Percentiles rank a stretch among this genome's conserved stretches.
These are phyloP conservation scores for Aporophyla lueneburgensis DNA, from an alignment of 2,888 invertebrate genomes.

Conservation along the genomic window DNA sequence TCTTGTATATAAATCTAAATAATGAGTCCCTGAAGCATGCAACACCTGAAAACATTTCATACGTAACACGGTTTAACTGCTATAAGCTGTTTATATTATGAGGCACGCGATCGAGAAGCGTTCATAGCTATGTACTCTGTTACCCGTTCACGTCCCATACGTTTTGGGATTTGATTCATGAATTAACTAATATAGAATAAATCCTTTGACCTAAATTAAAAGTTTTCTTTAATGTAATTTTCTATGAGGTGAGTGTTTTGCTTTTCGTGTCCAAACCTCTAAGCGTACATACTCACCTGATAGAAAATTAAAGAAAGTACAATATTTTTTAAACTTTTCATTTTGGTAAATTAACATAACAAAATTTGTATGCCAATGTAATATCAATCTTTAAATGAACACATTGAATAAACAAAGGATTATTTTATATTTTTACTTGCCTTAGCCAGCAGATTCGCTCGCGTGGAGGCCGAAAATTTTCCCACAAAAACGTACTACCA, in stretches of 20 bases:
- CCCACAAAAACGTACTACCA: no score
- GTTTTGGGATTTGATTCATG: background rate
- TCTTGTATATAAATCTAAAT: conserved; percentile 70
- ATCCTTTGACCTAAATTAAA: no score
- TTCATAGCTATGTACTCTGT: conserved; percentile 12
- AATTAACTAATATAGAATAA: background rate
- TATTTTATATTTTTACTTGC: background rate
- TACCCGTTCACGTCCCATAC: background rate
- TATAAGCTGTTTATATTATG: conserved; percentile 60
- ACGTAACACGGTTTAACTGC: conserved; percentile 62
- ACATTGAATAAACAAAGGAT: background rate
- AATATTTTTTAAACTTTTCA: background rate
- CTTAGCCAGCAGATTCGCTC: no score
- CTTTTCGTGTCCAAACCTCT: no score
- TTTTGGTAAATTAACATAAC: background rate
- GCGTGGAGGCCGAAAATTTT: no score
- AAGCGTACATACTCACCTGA: background rate
- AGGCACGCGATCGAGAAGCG: conserved; percentile 60
- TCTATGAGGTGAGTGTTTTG: no score
- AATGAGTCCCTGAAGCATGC: conserved; percentile 69
- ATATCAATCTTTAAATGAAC: background rate
- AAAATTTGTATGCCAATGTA: background rate
- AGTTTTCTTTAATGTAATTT: no score
- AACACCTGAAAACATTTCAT: conserved; percentile 65
- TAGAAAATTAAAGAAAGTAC: background rate